Conservation (phyloP, 2,113 vertebrate species). For the Equus przewalskii region DNA sequence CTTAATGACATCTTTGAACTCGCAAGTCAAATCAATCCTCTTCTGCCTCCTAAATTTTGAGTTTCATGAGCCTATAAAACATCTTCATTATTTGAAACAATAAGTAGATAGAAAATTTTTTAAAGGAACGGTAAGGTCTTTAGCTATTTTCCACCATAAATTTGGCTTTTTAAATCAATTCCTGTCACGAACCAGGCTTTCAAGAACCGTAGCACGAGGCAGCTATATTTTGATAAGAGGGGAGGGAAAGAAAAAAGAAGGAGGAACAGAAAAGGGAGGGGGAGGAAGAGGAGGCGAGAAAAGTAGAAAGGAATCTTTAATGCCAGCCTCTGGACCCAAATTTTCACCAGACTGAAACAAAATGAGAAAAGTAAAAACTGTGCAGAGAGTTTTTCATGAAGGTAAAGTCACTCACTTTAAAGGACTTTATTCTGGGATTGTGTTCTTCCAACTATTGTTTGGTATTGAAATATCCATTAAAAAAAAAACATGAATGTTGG, state of each 20-base stretch:
- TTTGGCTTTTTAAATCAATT: slow-evolving; percentile 43
- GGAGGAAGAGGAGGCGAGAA: background rate
- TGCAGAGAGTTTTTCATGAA: background rate
- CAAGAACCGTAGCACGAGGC: background rate
- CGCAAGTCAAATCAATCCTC: background rate
- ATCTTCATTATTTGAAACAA: background rate
- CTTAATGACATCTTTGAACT: background rate
- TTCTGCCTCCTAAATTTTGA: background rate
- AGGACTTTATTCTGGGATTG: background rate
- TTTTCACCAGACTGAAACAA: background rate
- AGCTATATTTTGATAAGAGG: background rate
- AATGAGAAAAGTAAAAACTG: background rate
- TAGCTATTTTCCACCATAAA: background rate
- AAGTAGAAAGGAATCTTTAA: background rate
- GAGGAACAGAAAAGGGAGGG: background rate
- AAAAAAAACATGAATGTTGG: too few species aligned
- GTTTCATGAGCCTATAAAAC: background rate
- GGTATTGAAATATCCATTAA: background rate
- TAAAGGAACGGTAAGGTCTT: background rate
- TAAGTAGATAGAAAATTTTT: background rate
- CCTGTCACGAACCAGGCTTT: background rate
- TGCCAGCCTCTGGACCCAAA: background rate
- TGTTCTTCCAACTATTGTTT: background rate
- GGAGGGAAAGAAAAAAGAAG: background rate
- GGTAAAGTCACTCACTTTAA: background rate